Evolutionary conservation across 2,113 vertebrate species (phyloP).

Genomic region (rabbit (Oryctolagus cuniculus)): mOryCun1.1 NC_091439.1:50104001-50104500

Average conservation of each 20-base stretch:
- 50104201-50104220: not conserved
- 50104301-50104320: not conserved
- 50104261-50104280: not conserved
- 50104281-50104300: not conserved
- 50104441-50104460: not conserved
- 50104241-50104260: not conserved
- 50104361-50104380: not conserved
- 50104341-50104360: not conserved
- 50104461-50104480: not conserved
- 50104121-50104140: no score
- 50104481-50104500: not conserved
- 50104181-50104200: not conserved
- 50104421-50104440: not conserved
- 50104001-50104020: not conserved
- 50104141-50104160: no score
- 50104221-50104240: not conserved
- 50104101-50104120: no score
- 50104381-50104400: not conserved
- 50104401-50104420: not conserved
- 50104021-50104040: not conserved
- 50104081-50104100: no score
- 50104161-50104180: not conserved
- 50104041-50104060: not conserved
- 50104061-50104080: not conserved
- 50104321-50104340: not conserved